phyloP scores from a whole-genome alignment of 1,140 invertebrate species.

The Drosophila tsacasi region DNA sequence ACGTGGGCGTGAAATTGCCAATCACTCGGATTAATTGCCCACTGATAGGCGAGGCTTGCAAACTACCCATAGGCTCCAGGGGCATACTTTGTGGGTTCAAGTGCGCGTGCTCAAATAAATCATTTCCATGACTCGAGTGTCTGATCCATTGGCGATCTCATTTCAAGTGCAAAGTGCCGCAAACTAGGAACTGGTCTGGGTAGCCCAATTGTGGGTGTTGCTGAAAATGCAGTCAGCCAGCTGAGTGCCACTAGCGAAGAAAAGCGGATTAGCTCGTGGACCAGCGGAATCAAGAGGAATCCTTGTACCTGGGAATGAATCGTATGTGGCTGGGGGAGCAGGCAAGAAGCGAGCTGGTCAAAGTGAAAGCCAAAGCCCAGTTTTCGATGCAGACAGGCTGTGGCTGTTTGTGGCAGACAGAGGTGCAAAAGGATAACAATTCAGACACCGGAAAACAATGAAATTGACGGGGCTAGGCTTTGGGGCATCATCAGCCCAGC shows the following conservation, averaged over 20 bases:
- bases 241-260: slow-evolving; percentile 8
- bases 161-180: slow-evolving; percentile 83
- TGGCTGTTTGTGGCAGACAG: not conserved
- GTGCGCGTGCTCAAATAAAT: slow-evolving; percentile 85
- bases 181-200: slow-evolving; percentile 51
- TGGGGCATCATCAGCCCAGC: slow-evolving; percentile 70
- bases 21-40: slow-evolving; percentile 79
- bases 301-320: slow-evolving; percentile 9
- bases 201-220: slow-evolving; percentile 73
- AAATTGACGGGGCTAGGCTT: slow-evolving; percentile 72
- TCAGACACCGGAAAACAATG: slow-evolving; percentile 85
- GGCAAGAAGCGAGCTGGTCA: slow-evolving; percentile 1
- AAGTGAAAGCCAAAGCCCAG: slow-evolving; percentile 48
- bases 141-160: slow-evolving; percentile 70
- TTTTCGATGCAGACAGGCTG: not conserved
- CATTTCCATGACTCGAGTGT: slow-evolving; percentile 67
- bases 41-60: slow-evolving; percentile 53
- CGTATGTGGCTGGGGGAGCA: slow-evolving; percentile 46
- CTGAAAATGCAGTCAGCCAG: not conserved
- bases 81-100: slow-evolving; percentile 39
- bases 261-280: not conserved
- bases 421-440: slow-evolving; percentile 64
- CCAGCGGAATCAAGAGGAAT: not conserved
- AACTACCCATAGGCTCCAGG: slow-evolving; percentile 30
- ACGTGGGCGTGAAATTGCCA: slow-evolving; percentile 71